A percentile compares a stretch with the other conserved stretches of the same genome.
Evolutionary conservation across 2,888 invertebrate species (phyloP).

Genomic region (Amphimallon solstitiale): DNA sequence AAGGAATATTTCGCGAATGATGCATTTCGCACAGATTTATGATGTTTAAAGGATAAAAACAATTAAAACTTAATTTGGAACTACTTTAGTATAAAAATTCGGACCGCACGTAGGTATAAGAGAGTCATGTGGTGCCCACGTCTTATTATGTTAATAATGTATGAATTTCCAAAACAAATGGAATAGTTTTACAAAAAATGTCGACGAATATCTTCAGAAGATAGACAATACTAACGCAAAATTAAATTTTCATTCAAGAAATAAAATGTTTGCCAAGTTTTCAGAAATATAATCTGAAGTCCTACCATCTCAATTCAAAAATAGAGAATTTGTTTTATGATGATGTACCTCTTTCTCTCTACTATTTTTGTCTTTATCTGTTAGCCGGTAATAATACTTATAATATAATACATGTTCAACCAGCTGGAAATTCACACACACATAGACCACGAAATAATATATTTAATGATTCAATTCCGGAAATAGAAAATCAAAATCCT

Average conservation of each 20-base stretch:
- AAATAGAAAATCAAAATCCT: conserved; percentile 37
- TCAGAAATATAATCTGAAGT: neutral
- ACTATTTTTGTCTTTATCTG: no score
- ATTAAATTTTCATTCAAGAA: neutral
- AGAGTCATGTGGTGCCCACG: no score
- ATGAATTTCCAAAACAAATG: no score
- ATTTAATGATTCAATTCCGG: conserved; percentile 36
- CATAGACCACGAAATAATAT: neutral
- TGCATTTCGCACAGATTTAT: no score
- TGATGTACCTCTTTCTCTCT: conserved; percentile 1
- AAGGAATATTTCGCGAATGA: no score
- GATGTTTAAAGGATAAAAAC: no score
- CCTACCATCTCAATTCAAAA: conserved; percentile 18
- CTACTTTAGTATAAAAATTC: no score
- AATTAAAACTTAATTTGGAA: no score
- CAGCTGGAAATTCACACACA: conserved; percentile 11
- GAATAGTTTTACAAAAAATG: no score
- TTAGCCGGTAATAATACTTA: neutral
- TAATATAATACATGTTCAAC: neutral
- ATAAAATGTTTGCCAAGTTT: neutral
- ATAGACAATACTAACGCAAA: neutral
- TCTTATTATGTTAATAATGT: no score
- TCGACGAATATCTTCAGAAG: no score
- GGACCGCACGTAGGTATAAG: no score
- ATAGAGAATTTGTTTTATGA: conserved; percentile 19